Percentiles rank a stretch among this genome's conserved stretches.
phyloP scores from a whole-genome alignment of 2,888 invertebrate species.

The Thecophora atra region DNA sequence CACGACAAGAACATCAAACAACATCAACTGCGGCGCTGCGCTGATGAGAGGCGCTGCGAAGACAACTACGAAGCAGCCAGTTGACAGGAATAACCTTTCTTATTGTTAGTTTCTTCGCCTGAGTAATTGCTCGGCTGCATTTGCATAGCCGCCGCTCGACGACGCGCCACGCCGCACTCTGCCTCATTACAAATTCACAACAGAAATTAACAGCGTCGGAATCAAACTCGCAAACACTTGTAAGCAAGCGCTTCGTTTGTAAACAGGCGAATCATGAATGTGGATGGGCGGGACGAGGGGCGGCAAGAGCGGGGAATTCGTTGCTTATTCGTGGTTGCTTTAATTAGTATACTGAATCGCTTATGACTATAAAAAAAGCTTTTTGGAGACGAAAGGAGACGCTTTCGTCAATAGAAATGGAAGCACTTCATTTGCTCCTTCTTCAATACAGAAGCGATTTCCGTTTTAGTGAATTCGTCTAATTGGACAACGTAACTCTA shows the following conservation, averaged over 20 bases:
- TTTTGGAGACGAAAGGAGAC: neutral
- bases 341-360: constrained; percentile 14
- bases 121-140: constrained; percentile 33
- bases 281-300: neutral
- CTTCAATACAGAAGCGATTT: too few species aligned
- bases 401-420: neutral
- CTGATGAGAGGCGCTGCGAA: constrained; percentile 19
- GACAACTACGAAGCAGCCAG: constrained; percentile 17
- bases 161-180: too few species aligned
- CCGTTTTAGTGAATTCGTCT: too few species aligned
- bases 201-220: constrained; percentile 33
- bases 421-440: too few species aligned
- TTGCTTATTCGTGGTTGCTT: neutral
- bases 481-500: too few species aligned
- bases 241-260: constrained; percentile 34
- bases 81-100: constrained; percentile 29
- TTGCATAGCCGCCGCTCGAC: too few species aligned
- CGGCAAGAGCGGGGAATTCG: neutral
- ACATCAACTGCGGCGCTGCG: neutral
- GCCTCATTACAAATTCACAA: constrained; percentile 38
- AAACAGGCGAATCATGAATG: constrained; percentile 33
- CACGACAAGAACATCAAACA: constrained; percentile 20
- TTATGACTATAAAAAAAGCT: neutral
- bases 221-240: constrained; percentile 26
- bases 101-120: constrained; percentile 30